Base-by-base conservation (phyloP, 1,140 invertebrate species). In the Platyscapa corneri region DNA sequence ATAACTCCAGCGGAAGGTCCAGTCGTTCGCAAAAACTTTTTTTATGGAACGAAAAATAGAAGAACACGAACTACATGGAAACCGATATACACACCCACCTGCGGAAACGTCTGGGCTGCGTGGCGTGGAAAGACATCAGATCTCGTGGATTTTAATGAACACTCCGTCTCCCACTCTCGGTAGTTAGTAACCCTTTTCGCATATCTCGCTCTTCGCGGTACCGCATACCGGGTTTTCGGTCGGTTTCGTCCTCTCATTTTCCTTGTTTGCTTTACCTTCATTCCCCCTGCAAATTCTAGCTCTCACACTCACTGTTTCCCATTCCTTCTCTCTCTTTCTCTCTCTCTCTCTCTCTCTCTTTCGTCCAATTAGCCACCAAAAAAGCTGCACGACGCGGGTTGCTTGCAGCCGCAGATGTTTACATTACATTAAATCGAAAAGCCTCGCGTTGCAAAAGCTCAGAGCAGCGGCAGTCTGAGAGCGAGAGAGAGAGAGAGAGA, bases 341-440 rank as follows among this genome's bases (percentile, higher is more conserved):
- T 53, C 49, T 53, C 49, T 53, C 49, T 53, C 49, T 16, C 10
- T 53, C 10, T 53, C 18, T 18, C 49, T 53, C 49, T 2, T 80
- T 85, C 88, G 86, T 87, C 88, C 89, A 91, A 91, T 91, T 91
- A 92, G 88, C 88, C 88, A 70, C 78, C 30, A 83, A 74, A 84
- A 89, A 89, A 88, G 87, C 84, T 88, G 78, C 87, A 74, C 7
- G 70, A 42, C 23, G 70, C 23, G 27, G 37, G 18, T 74, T 74
- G 70, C 20, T 74, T 74, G 86, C 88, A 87, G 84, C 87, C 83
- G 82, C 87, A 75, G 84, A 83, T 91, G 89, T 91, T 92, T 91
- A 89, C 90, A 88, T 91, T 91, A 85, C 90, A 91, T 92, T 92
- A 91, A 90, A 90, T 89, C 86, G 85, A 84, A 91, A 91, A 88